A percentile compares a stretch with the other conserved stretches of the same genome.
Conservation (phyloP, 2,797 vertebrate genomes). For the Intellagama lesueurii region DNA sequence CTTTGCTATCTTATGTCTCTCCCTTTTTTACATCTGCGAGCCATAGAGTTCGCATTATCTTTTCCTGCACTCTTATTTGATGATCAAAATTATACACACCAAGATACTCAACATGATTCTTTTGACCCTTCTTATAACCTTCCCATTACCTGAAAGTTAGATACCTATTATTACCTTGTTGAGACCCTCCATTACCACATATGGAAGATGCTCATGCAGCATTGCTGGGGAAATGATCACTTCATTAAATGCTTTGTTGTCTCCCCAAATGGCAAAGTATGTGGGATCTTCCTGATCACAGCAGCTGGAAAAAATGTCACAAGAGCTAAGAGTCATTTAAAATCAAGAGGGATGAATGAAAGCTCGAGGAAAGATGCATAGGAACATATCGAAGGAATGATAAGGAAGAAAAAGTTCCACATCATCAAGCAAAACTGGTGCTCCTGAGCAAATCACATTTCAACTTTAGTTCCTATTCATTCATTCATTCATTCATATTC, state of each 20-base stretch:
- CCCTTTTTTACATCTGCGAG: neutral
- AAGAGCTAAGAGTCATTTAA: neutral
- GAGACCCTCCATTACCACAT: conserved; percentile 98
- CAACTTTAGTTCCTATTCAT: neutral
- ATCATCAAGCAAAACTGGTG: too few species aligned
- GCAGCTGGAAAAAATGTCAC: conserved; percentile 78
- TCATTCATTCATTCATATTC: too few species aligned
- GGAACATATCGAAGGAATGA: neutral
- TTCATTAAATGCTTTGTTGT: conserved; percentile 98
- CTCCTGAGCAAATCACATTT: neutral
- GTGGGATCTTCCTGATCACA: conserved; percentile 98
- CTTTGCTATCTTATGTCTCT: neutral
- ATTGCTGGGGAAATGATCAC: conserved; percentile 99
- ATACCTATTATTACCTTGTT: conserved; percentile 85
- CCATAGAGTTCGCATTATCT: neutral
- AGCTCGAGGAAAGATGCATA: conserved; percentile 7
- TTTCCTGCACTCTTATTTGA: neutral
- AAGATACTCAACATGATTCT: neutral
- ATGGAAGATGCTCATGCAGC: conserved; percentile 97
- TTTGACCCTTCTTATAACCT: neutral
- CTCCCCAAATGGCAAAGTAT: conserved; percentile 97
- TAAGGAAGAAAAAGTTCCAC: neutral
- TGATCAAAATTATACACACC: neutral
- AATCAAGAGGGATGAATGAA: neutral
- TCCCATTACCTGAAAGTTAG: neutral